These are phyloP conservation scores for Alentia gelatinosa DNA, from an alignment of 2,888 invertebrate genomes.

Conservation along the genomic window DNA sequence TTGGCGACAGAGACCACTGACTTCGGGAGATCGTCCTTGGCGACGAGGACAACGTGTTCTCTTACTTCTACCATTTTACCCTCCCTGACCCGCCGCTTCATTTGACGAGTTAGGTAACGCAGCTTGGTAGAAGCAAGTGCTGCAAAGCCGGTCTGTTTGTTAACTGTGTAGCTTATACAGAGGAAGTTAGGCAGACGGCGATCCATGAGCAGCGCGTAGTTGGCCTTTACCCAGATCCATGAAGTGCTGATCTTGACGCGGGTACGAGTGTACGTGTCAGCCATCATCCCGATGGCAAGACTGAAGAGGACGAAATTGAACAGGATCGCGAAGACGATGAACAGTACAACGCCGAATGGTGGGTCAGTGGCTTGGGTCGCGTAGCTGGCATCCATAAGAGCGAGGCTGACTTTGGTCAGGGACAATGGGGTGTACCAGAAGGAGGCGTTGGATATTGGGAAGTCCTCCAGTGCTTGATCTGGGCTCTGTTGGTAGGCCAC, in stretches of 20 bases:
- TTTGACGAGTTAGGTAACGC: neutral
- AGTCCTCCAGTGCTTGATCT: neutral
- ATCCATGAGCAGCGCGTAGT: constrained; percentile 35
- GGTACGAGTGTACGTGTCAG: constrained; percentile 40
- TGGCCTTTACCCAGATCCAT: constrained; percentile 46
- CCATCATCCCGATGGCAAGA: constrained; percentile 35
- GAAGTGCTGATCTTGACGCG: neutral
- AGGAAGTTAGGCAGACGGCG: constrained; percentile 26
- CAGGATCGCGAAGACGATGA: constrained; percentile 9
- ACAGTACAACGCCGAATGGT: constrained; percentile 19
- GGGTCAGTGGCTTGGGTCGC: neutral
- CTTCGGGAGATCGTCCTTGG: constrained; percentile 35
- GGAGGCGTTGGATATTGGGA: neutral
- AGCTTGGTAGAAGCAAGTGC: neutral
- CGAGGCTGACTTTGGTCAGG: constrained; percentile 26
- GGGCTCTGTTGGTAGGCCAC: constrained; percentile 24
- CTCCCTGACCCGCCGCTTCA: neutral
- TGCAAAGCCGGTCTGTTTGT: neutral
- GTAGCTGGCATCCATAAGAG: neutral
- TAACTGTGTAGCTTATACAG: constrained; percentile 5
- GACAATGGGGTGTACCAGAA: constrained; percentile 46
- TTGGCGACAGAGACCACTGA: neutral
- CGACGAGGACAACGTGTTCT: constrained; percentile 37
- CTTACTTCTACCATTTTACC: constrained; percentile 9
- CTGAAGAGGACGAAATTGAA: constrained; percentile 25